phyloP scores from a whole-genome alignment of 2,888 invertebrate species.

The Platycnemis pennipes region DNA sequence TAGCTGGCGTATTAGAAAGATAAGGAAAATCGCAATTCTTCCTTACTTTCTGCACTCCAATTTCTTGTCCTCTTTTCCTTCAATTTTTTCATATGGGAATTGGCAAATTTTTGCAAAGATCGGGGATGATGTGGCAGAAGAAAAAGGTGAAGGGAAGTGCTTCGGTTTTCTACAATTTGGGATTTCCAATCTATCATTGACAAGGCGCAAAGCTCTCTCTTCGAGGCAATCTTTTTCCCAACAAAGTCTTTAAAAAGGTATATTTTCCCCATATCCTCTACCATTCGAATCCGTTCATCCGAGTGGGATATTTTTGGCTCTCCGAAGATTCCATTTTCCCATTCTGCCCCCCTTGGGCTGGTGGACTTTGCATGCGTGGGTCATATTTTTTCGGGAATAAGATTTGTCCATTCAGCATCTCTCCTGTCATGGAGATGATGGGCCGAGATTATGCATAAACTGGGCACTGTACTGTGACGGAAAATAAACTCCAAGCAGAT shows the following conservation, averaged over 20 bases:
- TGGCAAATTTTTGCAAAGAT: too few species aligned
- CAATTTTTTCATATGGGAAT: background rate
- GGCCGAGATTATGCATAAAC: background rate
- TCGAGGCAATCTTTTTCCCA: constrained; percentile 8
- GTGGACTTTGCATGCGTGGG: background rate
- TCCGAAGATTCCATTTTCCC: constrained; percentile 49
- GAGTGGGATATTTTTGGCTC: constrained; percentile 57
- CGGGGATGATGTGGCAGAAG: constrained; percentile 5
- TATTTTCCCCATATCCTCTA: background rate
- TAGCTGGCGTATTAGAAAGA: constrained; percentile 35
- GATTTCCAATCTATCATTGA: constrained; percentile 40
- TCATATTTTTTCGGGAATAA: constrained; percentile 48
- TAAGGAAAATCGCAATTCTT: constrained; percentile 21
- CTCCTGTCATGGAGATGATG: constrained; percentile 29
- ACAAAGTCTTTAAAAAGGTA: constrained; percentile 41
- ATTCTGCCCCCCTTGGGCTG: background rate
- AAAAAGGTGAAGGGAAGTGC: background rate
- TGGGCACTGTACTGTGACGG: background rate
- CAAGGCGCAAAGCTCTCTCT: constrained; percentile 38
- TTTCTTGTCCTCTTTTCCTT: background rate
- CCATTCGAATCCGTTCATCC: constrained; percentile 29
- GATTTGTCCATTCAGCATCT: constrained; percentile 64
- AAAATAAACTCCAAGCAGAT: constrained; percentile 32
- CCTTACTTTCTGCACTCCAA: too few species aligned
- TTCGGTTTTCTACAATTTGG: constrained; percentile 36